Conservation (phyloP, 2,797 vertebrate species). For the Gobionotothen gibberifrons region DNA sequence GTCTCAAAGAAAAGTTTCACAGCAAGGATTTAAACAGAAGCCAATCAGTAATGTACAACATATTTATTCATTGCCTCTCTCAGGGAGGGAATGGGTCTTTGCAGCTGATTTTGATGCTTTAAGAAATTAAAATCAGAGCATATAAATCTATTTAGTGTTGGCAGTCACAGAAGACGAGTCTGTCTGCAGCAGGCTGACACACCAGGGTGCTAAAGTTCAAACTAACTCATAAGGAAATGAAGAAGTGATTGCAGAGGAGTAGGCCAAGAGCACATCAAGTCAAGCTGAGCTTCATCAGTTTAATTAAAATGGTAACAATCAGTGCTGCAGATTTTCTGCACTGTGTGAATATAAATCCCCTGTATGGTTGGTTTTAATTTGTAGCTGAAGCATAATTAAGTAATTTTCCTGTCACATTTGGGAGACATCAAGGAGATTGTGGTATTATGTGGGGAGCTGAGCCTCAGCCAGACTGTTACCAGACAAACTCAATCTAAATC, state of each 20-base stretch:
- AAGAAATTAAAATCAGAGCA: slow-evolving; percentile 12
- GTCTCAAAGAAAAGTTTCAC: not conserved
- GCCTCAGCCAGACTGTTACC: slow-evolving; percentile 50
- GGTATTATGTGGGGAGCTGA: slow-evolving; percentile 47
- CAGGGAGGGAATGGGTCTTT: not conserved
- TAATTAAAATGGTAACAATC: slow-evolving; percentile 49
- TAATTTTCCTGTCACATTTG: slow-evolving; percentile 56
- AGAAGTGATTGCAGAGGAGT: slow-evolving; percentile 20
- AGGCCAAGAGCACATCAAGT: slow-evolving; percentile 25
- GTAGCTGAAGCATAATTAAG: slow-evolving; percentile 53
- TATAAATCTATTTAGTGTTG: slow-evolving; percentile 5
- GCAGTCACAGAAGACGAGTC: slow-evolving; percentile 9
- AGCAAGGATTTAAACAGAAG: not conserved
- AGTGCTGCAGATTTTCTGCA: slow-evolving; percentile 36
- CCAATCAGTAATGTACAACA: slow-evolving; percentile 8
- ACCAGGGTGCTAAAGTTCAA: slow-evolving; percentile 14
- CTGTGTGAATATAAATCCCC: slow-evolving; percentile 20
- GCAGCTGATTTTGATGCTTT: slow-evolving; percentile 31
- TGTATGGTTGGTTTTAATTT: slow-evolving; percentile 42
- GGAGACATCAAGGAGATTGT: slow-evolving; percentile 43
- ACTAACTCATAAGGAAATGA: slow-evolving; percentile 30
- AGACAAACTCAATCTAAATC: slow-evolving; percentile 22
- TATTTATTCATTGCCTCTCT: slow-evolving; percentile 20
- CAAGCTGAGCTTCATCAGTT: slow-evolving; percentile 35
- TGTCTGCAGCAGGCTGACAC: slow-evolving; percentile 20